Base-by-base conservation (phyloP, 2,797 vertebrate species). In the Melanotaenia maccullochi region DNA sequence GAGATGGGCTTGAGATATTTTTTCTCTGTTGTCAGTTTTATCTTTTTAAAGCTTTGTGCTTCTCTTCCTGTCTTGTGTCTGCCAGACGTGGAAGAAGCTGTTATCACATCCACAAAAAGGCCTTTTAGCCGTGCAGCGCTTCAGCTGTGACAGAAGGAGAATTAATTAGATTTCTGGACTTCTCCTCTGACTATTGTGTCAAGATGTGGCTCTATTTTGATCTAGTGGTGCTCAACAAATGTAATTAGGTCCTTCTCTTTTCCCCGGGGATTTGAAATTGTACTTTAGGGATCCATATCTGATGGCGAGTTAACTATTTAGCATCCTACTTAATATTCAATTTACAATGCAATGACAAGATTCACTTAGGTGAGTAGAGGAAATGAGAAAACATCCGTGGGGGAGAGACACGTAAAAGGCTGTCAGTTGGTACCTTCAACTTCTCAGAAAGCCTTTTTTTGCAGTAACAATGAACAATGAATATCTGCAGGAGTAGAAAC, bases 161-260 rank as follows among this genome's bases (percentile, higher is more conserved):
- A 93, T 91, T 94, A 94, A 94, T 94, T 93, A 89, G 87, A 91
- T 94, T 92, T 84, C 86, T 87, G 87, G 92, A 91, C 82, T 88
- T 90, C 88, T 87, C 89, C 87, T 83, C 79, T 75, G 86, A 92
- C 90, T 87, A 91, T 90, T 90, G 90, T 92, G 89, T 86, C 81
- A 90, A 89, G 89, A 75, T 75, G 78, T 67, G n/a, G 81, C 80
- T 85, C 82, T 86, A 85, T 89, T 93, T 94, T 92, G 88, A 94
- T 92, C 83, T 86, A 61, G 77, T 54, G 83, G 72, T 88, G 89
- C 90, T 90, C 70, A 68, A 93, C 87, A 88, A 91, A 92, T 89
- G 82, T 93, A 92, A 91, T 93, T 93, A 93, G 71, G 91, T 87
- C 77, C 84, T 76, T 86, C 73, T 79, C 67, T 82, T 69, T 85